Evolutionary conservation across 2,113 vertebrate genomes (phyloP).

Genomic region (Tapirus terrestris): DNA sequence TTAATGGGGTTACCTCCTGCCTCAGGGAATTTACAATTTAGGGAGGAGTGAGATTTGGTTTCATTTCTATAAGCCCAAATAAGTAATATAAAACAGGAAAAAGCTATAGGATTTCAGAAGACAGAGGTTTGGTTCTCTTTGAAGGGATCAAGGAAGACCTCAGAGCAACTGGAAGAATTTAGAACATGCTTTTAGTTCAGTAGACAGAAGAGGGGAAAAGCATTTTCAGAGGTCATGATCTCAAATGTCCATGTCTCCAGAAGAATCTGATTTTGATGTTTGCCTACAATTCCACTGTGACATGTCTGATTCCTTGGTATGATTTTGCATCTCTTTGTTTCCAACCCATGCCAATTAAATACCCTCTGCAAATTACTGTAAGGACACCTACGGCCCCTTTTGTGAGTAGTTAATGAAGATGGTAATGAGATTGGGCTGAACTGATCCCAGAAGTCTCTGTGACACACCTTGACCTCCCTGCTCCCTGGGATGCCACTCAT

Average conservation of each 20-base stretch:
- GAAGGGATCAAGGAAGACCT: background rate
- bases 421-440: constrained; percentile 60
- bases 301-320: background rate
- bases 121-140: background rate
- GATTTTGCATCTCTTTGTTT: constrained; percentile 28
- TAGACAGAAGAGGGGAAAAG: background rate
- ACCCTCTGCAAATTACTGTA: constrained; percentile 4
- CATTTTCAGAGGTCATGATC: background rate
- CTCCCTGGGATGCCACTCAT: background rate
- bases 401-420: constrained; percentile 51
- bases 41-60: background rate
- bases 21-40: background rate
- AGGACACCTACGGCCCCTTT: background rate
- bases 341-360: background rate
- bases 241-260: background rate
- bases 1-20: background rate
- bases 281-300: background rate
- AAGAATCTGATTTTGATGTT: background rate
- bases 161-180: background rate
- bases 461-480: background rate
- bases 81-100: background rate
- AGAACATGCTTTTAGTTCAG: background rate
- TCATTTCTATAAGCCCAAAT: background rate
- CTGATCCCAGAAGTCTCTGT: background rate
- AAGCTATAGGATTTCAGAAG: background rate